A percentile compares a stretch with the other conserved stretches of the same genome.
phyloP scores from a whole-genome alignment of 2,113 vertebrate genomes.

The Tragulus kanchil region DNA sequence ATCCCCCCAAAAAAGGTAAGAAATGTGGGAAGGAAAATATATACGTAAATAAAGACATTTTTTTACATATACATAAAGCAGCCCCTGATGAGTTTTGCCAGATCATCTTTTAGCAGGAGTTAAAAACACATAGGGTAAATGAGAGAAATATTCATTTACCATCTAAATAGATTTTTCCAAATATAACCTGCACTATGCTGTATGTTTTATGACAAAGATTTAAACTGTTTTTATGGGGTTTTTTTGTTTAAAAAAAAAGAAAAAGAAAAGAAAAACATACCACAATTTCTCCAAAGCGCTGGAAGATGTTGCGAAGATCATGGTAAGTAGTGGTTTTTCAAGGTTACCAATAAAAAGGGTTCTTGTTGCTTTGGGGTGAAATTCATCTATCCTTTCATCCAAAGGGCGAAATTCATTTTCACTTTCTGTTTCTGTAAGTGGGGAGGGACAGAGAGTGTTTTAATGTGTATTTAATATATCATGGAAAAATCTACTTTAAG shows the following conservation, averaged over 20 bases:
- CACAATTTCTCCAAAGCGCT: slow-evolving; percentile 99
- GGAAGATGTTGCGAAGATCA: slow-evolving; percentile 97
- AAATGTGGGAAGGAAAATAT: background rate
- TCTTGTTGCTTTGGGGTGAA: slow-evolving; percentile 98
- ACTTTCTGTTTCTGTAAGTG: slow-evolving; percentile 95
- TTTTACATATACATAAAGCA: slow-evolving; percentile 35
- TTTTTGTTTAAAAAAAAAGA: background rate
- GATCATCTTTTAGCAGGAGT: slow-evolving; percentile 6
- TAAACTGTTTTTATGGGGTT: background rate
- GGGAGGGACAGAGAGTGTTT: background rate
- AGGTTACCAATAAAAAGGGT: slow-evolving; percentile 99
- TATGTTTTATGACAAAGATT: background rate
- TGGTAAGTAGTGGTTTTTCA: slow-evolving; percentile 98
- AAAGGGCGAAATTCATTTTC: slow-evolving; percentile 99
- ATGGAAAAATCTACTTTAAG: slow-evolving; percentile 52
- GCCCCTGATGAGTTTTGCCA: background rate
- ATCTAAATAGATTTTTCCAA: slow-evolving; percentile 13
- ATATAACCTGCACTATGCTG: background rate
- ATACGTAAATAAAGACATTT: background rate
- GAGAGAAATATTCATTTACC: background rate
- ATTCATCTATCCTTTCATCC: slow-evolving; percentile 99
- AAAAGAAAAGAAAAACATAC: slow-evolving; percentile 84
- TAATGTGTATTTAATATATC: background rate
- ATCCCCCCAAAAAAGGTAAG: too few species aligned
- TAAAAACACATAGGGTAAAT: slow-evolving; percentile 11